Evolutionary conservation across 1,140 invertebrate species (phyloP), one percentile per base, ranked within the genome.

Genomic region (Drosophila repleta): DNA sequence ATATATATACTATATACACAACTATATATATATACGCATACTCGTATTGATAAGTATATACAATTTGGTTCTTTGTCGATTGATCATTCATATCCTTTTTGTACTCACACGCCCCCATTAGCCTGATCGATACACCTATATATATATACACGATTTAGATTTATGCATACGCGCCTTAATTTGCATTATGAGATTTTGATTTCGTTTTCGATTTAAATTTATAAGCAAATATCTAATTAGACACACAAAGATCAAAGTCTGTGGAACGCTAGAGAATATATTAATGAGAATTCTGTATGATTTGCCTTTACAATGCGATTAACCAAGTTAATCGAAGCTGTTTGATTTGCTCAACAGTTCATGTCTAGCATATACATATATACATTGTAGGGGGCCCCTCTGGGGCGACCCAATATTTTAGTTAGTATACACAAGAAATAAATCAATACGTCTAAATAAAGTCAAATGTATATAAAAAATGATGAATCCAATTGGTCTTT

Each of bases 261-360:
- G 71, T 72, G 61, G 26, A 46, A 39, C 29, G 32, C 21, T 26
- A 63, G 20, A 49, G 29, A 17, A 71, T 46, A 64, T 45, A 52
- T 49, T 52, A 51, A 29, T 18, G 57, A 43, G 35, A 62, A 66
- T 84, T 84, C 74, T 75, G 77, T 85, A 85, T 87, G 70, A 78
- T 85, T 85, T 85, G 81, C 82, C 82, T 85, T 80, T 85, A 63
- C 67, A 81, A 72, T 52, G 55, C 37, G 80, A 87, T 85, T 85
- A 85, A 85, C 81, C 66, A 81, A 85, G 81, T 85, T 85, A 85
- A 81, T 85, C 81, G 64, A 72, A 85, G 68, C 82, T 81, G 80
- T 79, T 84, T 84, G 80, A 84, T 70, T 83, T 76, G 80, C 80
- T 84, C 81, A 76, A 79, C 81, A 84, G 81, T 85, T 84, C 58